Conservation (phyloP, 2,888 invertebrate genomes). For the Blastobasis adustella region DNA sequence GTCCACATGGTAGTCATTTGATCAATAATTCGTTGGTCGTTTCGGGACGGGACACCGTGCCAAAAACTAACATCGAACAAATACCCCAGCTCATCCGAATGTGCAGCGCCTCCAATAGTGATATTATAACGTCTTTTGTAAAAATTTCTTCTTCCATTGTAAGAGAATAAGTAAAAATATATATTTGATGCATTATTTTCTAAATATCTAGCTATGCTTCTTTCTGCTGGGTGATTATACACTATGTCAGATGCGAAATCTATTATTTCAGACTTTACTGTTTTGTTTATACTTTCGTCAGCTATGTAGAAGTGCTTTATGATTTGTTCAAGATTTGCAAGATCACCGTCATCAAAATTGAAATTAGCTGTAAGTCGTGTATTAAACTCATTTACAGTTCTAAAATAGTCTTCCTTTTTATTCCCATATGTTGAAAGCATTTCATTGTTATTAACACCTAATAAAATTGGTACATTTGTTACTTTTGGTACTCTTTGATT, state of each 20-base stretch:
- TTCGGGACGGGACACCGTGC: too few relatives aligned
- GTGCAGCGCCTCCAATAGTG: too few relatives aligned
- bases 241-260: not conserved
- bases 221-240: not conserved
- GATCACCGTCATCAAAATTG: not conserved
- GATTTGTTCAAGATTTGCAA: conserved; percentile 8
- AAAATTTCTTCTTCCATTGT: too few relatives aligned
- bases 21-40: too few relatives aligned
- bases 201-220: not conserved
- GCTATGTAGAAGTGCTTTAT: conserved; percentile 21
- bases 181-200: not conserved
- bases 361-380: not conserved
- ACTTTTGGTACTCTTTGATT: not conserved
- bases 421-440: not conserved
- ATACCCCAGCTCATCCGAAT: too few relatives aligned
- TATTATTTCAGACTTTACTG: not conserved
- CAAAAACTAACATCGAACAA: too few relatives aligned
- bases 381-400: not conserved
- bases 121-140: too few relatives aligned
- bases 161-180: too few relatives aligned
- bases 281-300: conserved; percentile 13
- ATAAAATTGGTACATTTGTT: conserved; percentile 7
- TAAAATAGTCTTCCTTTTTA: not conserved
- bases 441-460: conserved; percentile 10
- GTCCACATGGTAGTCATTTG: too few relatives aligned